phyloP scores from a whole-genome alignment of 2,113 vertebrate genomes.

The Brachypodius melanocephalos region DNA sequence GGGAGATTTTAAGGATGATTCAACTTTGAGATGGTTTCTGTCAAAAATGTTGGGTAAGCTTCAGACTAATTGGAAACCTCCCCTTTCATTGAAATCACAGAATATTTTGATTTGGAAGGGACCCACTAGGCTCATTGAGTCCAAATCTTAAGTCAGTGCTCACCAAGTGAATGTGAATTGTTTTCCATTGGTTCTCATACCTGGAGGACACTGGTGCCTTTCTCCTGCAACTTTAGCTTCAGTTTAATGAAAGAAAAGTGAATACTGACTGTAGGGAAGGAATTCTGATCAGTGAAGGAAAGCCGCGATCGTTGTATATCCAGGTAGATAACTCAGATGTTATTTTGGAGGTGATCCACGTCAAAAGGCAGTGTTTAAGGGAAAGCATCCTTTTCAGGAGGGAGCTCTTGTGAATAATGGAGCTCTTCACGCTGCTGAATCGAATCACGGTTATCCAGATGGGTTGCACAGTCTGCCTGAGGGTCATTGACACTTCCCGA shows the following conservation, averaged over 20 bases:
- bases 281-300: not conserved
- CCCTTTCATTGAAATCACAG: not conserved
- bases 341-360: not conserved
- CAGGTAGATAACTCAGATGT: not conserved
- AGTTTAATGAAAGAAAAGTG: not conserved
- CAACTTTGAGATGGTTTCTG: not conserved
- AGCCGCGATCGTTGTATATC: not conserved
- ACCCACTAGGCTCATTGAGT: not conserved
- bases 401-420: not conserved
- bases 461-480: not conserved
- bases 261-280: not conserved
- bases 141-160: not conserved
- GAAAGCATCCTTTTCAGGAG: not conserved
- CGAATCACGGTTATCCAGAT: accelerated
- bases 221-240: not conserved
- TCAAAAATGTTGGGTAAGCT: not conserved
- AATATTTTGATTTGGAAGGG: not conserved
- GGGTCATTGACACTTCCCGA: accelerated
- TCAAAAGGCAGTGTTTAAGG: not conserved
- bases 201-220: not conserved
- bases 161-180: not conserved
- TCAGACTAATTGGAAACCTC: not conserved
- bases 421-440: not conserved
- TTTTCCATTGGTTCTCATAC: not conserved
- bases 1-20: not conserved